A percentile compares a stretch with the other conserved stretches of the same genome.
These are phyloP conservation scores for Thecocarcelia acutangulata DNA, from an alignment of 2,888 invertebrate species.

Conservation along the genomic window DNA sequence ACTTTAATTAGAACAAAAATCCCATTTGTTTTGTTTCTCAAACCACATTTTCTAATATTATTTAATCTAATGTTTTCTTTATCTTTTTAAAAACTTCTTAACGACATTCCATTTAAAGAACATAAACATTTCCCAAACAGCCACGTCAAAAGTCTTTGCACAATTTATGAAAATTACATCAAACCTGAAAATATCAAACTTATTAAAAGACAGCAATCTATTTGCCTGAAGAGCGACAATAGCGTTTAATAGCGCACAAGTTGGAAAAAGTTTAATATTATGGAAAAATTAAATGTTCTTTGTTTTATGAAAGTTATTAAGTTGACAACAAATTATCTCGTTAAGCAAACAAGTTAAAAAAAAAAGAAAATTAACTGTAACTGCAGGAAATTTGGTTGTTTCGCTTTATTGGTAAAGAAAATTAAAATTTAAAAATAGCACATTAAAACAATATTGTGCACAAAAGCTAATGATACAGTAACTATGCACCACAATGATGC, in stretches of 20 bases:
- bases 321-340: conserved; percentile 15
- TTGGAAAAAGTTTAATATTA: conserved; percentile 55
- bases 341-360: background rate
- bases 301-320: conserved; percentile 22
- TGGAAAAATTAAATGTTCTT: conserved; percentile 57
- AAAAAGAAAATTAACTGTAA: no score
- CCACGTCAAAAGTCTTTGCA: conserved; percentile 13
- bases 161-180: conserved; percentile 50
- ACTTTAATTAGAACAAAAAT: conserved; percentile 27
- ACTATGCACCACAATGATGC: no score
- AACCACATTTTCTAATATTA: conserved; percentile 15
- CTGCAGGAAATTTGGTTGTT: background rate
- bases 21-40: conserved; percentile 9
- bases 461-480: background rate
- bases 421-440: no score
- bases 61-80: conserved; percentile 35
- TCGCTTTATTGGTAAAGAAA: background rate
- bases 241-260: conserved; percentile 32
- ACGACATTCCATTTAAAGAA: conserved; percentile 19
- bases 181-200: conserved; percentile 17
- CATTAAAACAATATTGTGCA: no score
- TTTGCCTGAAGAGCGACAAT: conserved; percentile 11
- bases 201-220: conserved; percentile 12
- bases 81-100: conserved; percentile 25
- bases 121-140: background rate